Evolutionary conservation across 2,888 invertebrate species (phyloP).

Genomic region (Mythimna loreyi): DNA sequence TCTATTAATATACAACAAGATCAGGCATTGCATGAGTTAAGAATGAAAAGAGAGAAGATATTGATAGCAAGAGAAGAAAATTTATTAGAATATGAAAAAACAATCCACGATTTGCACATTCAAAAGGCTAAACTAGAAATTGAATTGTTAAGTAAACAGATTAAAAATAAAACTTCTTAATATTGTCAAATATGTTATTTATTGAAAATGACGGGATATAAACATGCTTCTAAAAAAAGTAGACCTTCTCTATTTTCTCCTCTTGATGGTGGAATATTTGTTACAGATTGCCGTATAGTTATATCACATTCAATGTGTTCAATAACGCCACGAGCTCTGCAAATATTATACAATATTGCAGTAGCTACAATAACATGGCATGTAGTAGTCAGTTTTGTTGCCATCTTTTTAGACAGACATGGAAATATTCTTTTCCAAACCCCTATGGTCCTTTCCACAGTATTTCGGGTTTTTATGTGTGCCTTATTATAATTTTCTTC

Average conservation of each 20-base stretch:
- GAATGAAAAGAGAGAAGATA: background rate
- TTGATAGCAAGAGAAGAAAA: background rate
- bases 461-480: conserved; percentile 1
- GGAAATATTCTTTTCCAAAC: conserved; percentile 11
- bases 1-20: conserved; percentile 6
- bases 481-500: conserved; percentile 15
- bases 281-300: background rate
- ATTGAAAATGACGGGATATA: conserved; percentile 6
- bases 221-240: conserved; percentile 1
- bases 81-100: conserved; percentile 1
- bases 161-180: no score
- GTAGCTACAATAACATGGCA: conserved; percentile 10
- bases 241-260: background rate
- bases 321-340: background rate
- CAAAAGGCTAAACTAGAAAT: background rate
- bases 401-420: conserved; percentile 6
- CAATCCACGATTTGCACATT: background rate
- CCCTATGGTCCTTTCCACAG: conserved; percentile 8
- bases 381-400: conserved; percentile 12
- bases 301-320: background rate
- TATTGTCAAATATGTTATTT: background rate
- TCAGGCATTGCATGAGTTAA: background rate
- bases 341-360: conserved; percentile 8
- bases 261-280: conserved; percentile 1
- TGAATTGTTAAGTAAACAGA: background rate